A percentile compares a stretch with the other conserved stretches of the same genome.
Evolutionary conservation across 2,888 invertebrate genomes (phyloP).

Genomic region (Morpho achilles): DNA sequence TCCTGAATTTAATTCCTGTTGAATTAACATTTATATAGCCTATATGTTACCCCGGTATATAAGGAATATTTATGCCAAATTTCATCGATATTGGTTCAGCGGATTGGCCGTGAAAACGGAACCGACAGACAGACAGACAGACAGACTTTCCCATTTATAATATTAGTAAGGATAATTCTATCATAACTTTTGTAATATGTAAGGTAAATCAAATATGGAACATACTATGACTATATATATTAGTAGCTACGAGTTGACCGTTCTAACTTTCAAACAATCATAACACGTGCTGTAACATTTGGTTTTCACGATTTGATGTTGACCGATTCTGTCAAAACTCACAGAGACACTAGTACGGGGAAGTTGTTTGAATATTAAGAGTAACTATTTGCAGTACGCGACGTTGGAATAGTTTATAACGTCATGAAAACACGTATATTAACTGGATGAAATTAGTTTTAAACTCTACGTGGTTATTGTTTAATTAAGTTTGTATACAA

Average conservation of each 20-base stretch:
- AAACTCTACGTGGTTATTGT: not conserved
- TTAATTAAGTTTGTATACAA: conserved; percentile 4
- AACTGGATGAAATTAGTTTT: conserved; percentile 4
- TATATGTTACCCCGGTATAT: too few species aligned
- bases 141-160: too few species aligned
- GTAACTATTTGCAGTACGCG: conserved; percentile 4
- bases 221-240: too few species aligned
- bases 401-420: conserved; percentile 5
- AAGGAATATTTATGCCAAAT: too few species aligned
- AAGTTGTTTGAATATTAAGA: conserved; percentile 7
- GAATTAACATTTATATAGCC: too few species aligned
- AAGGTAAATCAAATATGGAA: not conserved
- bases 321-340: conserved; percentile 1
- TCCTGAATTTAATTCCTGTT: too few species aligned
- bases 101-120: too few species aligned
- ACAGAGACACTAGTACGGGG: conserved; percentile 3
- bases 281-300: conserved; percentile 7
- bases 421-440: not conserved
- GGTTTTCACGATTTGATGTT: conserved; percentile 4
- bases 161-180: too few species aligned
- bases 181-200: too few species aligned
- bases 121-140: too few species aligned
- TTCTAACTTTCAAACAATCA: conserved; percentile 8
- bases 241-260: not conserved
- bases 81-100: too few species aligned